phyloP scores from a whole-genome alignment of 2,797 vertebrate genomes.

The Gymnodraco acuticeps region DNA sequence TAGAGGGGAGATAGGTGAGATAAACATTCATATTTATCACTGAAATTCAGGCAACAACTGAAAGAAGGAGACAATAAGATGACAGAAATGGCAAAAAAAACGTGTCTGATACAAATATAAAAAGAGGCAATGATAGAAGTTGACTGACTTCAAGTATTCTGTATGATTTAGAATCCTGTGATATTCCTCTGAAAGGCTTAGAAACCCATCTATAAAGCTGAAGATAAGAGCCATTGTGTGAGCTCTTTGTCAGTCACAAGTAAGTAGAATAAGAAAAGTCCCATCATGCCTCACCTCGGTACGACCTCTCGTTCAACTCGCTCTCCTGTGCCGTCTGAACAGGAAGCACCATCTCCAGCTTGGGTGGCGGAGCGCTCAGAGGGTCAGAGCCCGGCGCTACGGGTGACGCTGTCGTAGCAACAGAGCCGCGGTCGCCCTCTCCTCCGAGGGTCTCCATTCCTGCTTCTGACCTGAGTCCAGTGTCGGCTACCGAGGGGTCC shows the following conservation, averaged over 20 bases:
- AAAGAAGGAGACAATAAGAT: neutral
- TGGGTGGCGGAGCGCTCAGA: conserved; percentile 84
- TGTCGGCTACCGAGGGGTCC: conserved; percentile 92
- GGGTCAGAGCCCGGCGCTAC: conserved; percentile 79
- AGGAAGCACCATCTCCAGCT: conserved; percentile 93
- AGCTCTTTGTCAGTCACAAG: neutral
- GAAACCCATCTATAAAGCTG: conserved; percentile 8
- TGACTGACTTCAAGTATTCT: neutral
- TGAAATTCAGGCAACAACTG: neutral
- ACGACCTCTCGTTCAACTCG: conserved; percentile 85
- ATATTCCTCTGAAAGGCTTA: conserved; percentile 2
- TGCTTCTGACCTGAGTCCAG: conserved; percentile 74
- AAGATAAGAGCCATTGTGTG: conserved; percentile 12
- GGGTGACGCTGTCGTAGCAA: conserved; percentile 82
- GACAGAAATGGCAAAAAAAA: conserved; percentile 11
- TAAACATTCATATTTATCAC: neutral
- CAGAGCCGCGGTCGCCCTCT: conserved; percentile 76
- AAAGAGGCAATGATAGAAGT: neutral
- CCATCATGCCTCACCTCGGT: conserved; percentile 72
- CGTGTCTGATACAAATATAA: neutral
- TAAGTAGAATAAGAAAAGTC: conserved; percentile 12
- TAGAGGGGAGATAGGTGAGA: neutral
- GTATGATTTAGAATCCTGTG: conserved; percentile 1
- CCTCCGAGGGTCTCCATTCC: conserved; percentile 79
- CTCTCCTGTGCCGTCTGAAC: conserved; percentile 93